A percentile compares a stretch with the other conserved stretches of the same genome.
phyloP scores from a whole-genome alignment of 2,888 invertebrate species.

The Boloria euphrosyne region DNA sequence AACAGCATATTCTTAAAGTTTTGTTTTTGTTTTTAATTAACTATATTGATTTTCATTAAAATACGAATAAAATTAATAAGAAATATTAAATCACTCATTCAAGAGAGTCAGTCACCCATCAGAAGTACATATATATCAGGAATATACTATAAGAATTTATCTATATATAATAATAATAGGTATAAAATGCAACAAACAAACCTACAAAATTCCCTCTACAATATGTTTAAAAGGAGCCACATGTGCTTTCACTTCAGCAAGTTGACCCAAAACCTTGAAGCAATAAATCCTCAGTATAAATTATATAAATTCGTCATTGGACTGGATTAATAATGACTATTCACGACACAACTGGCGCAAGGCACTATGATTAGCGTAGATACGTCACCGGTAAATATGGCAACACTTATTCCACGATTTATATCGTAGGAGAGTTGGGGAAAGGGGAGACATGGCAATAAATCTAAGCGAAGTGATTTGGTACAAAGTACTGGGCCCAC shows the following conservation, averaged over 20 bases:
- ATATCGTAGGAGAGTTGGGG: conserved; percentile 73
- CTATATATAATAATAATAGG: too few relatives aligned
- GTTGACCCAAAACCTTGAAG: conserved; percentile 56
- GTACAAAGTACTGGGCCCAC: conserved; percentile 79
- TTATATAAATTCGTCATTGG: conserved; percentile 76
- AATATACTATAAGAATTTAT: too few relatives aligned
- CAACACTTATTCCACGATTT: conserved; percentile 80
- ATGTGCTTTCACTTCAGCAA: conserved; percentile 42
- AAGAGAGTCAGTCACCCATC: too few relatives aligned
- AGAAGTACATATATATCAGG: too few relatives aligned
- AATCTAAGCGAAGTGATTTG: conserved; percentile 79
- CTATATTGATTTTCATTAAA: neutral
- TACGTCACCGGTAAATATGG: conserved; percentile 81
- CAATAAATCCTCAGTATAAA: conserved; percentile 75
- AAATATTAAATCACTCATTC: neutral
- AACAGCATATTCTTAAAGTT: too few relatives aligned
- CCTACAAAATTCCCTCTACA: neutral
- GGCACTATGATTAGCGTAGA: conserved; percentile 72
- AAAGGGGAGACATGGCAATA: conserved; percentile 72
- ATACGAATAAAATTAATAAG: neutral
- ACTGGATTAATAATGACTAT: conserved; percentile 77
- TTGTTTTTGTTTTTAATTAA: neutral
- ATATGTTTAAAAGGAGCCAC: conserved; percentile 31
- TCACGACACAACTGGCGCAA: conserved; percentile 65
- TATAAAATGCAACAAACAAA: too few relatives aligned